Conservation (phyloP, 2,888 invertebrate genomes). For the Palloptera scutellata region DNA sequence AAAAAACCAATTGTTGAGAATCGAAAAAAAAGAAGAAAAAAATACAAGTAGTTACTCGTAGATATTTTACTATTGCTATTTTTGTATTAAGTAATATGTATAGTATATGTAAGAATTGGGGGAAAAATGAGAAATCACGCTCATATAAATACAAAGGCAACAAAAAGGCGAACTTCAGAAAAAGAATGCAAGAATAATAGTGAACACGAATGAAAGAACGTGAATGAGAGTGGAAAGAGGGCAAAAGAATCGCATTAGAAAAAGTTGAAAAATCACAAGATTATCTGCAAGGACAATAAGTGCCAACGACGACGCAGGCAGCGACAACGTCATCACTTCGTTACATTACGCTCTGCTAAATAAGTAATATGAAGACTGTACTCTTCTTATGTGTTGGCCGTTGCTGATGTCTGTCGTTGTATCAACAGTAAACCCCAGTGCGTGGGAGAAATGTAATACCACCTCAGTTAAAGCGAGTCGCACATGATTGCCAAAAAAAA, state of each 20-base stretch:
- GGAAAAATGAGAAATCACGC: not conserved
- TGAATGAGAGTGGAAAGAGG: not conserved
- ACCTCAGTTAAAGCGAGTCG: too few relatives aligned
- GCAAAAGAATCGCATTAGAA: not conserved
- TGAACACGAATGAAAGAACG: not conserved
- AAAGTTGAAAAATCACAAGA: constrained; percentile 11
- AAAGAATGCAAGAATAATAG: not conserved
- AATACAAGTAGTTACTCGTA: not conserved
- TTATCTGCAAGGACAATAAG: constrained; percentile 20
- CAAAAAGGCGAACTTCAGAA: not conserved
- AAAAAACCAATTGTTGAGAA: constrained; percentile 1
- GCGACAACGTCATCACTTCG: too few relatives aligned
- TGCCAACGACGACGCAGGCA: constrained; percentile 4
- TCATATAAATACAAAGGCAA: not conserved
- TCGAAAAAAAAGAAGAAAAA: not conserved
- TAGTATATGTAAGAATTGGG: not conserved
- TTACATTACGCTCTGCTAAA: not conserved
- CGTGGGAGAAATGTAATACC: too few relatives aligned
- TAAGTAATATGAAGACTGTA: too few relatives aligned
- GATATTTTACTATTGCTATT: not conserved
- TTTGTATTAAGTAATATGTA: not conserved
- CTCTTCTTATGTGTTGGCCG: too few relatives aligned
- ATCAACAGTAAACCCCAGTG: too few relatives aligned
- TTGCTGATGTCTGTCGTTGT: too few relatives aligned
- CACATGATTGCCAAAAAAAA: too few relatives aligned